Base-by-base conservation (phyloP, 23 tunicate genomes). In the Aplidium turbinatum region DNA sequence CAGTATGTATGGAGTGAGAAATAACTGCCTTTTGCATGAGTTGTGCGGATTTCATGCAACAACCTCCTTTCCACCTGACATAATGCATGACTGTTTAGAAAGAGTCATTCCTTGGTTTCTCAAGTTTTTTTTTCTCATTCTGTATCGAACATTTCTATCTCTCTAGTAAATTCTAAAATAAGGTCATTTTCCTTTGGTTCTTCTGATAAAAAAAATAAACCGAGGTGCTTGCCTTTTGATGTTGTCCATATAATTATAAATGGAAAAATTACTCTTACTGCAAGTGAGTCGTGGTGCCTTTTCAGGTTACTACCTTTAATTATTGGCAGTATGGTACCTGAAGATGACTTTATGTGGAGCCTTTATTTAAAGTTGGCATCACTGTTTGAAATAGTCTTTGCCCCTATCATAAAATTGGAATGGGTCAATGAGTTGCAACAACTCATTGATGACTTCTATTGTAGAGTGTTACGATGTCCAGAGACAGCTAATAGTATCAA, bases 81-180 rank as follows among this genome's bases (percentile, higher is more conserved):
- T 69, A 4, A 63, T 69, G 75, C 75, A 69, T 69, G 75, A 69
- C 46, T 69, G 75, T 57, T 69, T 69, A 23, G 57, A 69, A 69
- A 34, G 75, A 42, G 57, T 69, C 19, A 38, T 69, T 42, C 75
- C 75, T 16, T 21, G 33, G 4, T 69, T 69, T 20, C 35, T 46
- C 33, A 36, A 69, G 75, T 69, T 5, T 39, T 1, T 69, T 19
- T 69, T 63, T 35, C 19, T 45, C 70, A 63, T 29, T 33, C 9
- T 63, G 13, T 33, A 47, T 45, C 47, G 35, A 35, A 33, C 46
- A 33, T 45, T 63, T 63, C 70, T 35, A 1, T 63, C 31, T 29
- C 13, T 47, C 35, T 63, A 33, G 16, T 63, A 33, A 63, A 63
- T 13, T 35, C 29, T 28, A 61, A 26, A 26, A 16, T 61, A 29